phyloP scores from a whole-genome alignment of 2,113 vertebrate genomes.

The Strix uralensis region DNA sequence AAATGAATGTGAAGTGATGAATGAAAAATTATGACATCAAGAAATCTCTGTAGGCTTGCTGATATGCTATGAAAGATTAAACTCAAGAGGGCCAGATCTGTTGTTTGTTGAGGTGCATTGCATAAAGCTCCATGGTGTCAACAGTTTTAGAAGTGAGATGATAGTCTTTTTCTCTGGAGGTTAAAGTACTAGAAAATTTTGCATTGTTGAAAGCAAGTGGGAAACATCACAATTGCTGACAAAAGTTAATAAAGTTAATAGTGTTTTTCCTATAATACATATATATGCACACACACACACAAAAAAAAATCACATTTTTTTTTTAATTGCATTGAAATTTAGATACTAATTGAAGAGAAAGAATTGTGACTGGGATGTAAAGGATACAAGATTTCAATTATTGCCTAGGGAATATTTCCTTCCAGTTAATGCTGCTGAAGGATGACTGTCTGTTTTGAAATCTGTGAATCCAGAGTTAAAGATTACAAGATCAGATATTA shows the following conservation, averaged over 20 bases:
- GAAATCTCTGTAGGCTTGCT: not conserved
- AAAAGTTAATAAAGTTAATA: not conserved
- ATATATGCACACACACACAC: not conserved
- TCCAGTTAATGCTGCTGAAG: not conserved
- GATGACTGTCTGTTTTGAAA: not conserved
- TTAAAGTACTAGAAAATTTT: not conserved
- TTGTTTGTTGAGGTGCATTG: not conserved
- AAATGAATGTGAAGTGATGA: not conserved
- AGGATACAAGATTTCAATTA: not conserved
- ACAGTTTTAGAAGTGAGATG: not conserved
- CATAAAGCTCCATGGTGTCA: not conserved
- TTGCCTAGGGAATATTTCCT: not conserved
- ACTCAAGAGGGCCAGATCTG: not conserved
- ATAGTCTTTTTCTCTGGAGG: not conserved
- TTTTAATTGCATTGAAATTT: not conserved
- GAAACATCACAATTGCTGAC: not conserved
- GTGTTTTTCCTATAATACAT: not conserved
- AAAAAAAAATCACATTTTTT: fast-evolving
- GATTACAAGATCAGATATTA: not conserved
- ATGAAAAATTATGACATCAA: not conserved
- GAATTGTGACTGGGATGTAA: not conserved
- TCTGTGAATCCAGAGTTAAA: not conserved
- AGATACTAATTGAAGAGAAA: not conserved
- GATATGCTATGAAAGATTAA: not conserved
- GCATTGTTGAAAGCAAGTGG: not conserved